These are phyloP conservation scores for Megathymus violae DNA, from an alignment of 1,140 invertebrate genomes.

Conservation along the genomic window DNA sequence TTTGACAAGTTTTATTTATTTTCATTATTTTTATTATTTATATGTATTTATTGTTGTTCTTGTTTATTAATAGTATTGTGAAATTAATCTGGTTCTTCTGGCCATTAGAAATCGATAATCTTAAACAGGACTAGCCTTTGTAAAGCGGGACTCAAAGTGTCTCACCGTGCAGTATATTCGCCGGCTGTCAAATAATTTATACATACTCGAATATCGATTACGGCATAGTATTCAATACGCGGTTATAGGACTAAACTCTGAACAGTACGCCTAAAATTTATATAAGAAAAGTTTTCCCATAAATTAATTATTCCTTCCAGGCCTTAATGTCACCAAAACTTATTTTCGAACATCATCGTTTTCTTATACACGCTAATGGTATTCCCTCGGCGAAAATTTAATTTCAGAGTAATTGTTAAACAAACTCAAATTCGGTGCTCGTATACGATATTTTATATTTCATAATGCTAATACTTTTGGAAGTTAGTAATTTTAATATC, in stretches of 20 bases:
- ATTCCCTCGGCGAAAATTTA: constrained; percentile 23
- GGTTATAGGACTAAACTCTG: constrained; percentile 1
- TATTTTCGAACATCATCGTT: constrained; percentile 33
- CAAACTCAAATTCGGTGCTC: constrained; percentile 19
- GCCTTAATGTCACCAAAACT: constrained; percentile 20
- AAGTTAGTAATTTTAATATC: constrained; percentile 17
- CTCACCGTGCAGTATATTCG: neutral
- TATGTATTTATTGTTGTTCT: too few relatives aligned
- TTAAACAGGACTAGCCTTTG: too few relatives aligned
- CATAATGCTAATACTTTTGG: constrained; percentile 25
- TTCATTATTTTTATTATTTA: too few relatives aligned
- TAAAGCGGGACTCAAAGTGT: neutral
- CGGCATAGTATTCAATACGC: neutral
- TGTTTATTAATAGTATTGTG: too few relatives aligned
- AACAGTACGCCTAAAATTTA: constrained; percentile 7
- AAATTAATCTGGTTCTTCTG: too few relatives aligned
- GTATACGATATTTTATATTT: constrained; percentile 28
- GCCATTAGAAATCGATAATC: too few relatives aligned
- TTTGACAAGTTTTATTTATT: too few relatives aligned
- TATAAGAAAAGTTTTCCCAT: constrained; percentile 18
- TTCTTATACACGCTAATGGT: constrained; percentile 25
- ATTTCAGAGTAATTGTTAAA: constrained; percentile 30
- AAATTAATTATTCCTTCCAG: constrained; percentile 29
- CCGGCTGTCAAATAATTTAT: too few relatives aligned
- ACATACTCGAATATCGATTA: neutral